A percentile compares a stretch with the other conserved stretches of the same genome.
Evolutionary conservation across 92 coral and sea anemone genomes (phyloP).

Genomic region (Epizoanthus stellaris): DNA sequence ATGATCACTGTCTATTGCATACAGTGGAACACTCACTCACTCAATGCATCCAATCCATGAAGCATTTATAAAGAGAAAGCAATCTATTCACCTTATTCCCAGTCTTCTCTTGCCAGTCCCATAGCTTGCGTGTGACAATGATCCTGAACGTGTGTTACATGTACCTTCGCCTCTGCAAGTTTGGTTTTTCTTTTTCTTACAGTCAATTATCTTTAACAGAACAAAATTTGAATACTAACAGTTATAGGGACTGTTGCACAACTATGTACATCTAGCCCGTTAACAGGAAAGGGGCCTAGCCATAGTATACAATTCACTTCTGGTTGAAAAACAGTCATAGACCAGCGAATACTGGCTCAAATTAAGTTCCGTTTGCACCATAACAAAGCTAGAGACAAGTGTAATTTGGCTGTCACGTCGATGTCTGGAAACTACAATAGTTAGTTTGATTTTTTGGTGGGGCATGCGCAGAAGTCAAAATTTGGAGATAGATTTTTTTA

Average conservation of each 20-base stretch:
- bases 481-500: no score
- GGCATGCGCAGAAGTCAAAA: no score
- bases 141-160: slow-evolving; percentile 51
- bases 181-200: slow-evolving; percentile 77
- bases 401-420: no score
- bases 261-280: no score
- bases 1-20: neutral
- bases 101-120: slow-evolving; percentile 69
- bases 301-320: no score
- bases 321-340: no score
- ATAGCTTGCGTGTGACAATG: slow-evolving; percentile 25
- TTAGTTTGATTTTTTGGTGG: no score
- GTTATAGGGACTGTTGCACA: neutral
- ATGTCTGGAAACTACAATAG: neutral
- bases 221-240: neutral
- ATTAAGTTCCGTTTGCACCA: no score
- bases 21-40: neutral
- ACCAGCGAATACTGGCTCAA: no score
- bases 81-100: slow-evolving; percentile 76
- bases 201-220: slow-evolving; percentile 69
- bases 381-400: no score
- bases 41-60: neutral
- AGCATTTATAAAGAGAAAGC: neutral
- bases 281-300: no score
- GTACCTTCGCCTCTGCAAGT: slow-evolving; percentile 50